Base-by-base conservation (phyloP, 2,797 vertebrate species). In the Sebastes alutus region DNA sequence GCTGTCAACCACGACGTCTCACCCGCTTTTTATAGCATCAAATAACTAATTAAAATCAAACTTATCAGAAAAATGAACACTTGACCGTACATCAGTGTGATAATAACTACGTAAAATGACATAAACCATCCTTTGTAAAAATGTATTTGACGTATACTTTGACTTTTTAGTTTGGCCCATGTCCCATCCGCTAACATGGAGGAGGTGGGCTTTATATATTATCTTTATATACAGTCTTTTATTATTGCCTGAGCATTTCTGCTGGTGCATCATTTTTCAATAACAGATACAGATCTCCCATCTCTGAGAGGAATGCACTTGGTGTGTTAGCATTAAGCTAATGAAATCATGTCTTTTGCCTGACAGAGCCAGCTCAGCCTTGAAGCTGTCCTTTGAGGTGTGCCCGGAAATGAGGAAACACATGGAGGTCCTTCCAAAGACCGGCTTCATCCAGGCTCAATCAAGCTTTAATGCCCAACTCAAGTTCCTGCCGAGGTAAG, bases 401-500 rank as follows among this genome's bases (percentile, higher is more conserved):
- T 96, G 97, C 91, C 96, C 90, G 72, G 96, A 97, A 87, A 85
- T 99, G 86, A 95, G 88, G 77, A 97, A 94, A 71, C 97, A 99
- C 93, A 87, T 99, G 91, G 96, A 98, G 90, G 94, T 99, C 63
- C 90, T 97, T 25, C 98, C 98, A 0, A 97, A 96, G 93, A 96
- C 87, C 0, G 96, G 95, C 54, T 97, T 94, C 85, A 93, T 99
- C 80, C 97, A 97, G 92, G 93, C 97, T 7, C 94, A 92, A 14
- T 97, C 97, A 0, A 95, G 91, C 80, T 97, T 96, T 82, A 95
- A 89, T 0, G 96, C 96, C 32, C 97, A 97, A 29, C 90, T 99
- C 88, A 98, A 96, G 94, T 99, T 99, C 91, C 92, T 96, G 87
- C 97, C 98, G 10, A 97, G 97, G 98, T 99, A 93, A 94, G 89